Evolutionary conservation across 2,888 invertebrate species (phyloP).

Genomic region (Brassicogethes aeneus): DNA sequence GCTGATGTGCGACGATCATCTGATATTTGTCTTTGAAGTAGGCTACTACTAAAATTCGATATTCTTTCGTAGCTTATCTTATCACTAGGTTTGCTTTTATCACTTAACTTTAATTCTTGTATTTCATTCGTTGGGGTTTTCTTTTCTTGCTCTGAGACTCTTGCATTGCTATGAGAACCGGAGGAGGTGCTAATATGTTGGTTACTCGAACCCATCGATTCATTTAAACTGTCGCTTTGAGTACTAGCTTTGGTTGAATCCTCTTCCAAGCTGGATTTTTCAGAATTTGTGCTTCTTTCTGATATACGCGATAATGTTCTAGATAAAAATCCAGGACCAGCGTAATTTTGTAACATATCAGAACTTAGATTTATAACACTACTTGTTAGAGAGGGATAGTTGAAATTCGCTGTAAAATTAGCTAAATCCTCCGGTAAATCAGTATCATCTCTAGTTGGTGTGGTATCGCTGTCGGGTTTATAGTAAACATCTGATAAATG

Average conservation of each 20-base stretch:
- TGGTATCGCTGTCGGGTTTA: constrained; percentile 42
- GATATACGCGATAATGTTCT: constrained; percentile 79
- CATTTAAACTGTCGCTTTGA: constrained; percentile 74
- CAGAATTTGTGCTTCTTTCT: constrained; percentile 80
- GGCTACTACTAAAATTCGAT: constrained; percentile 30
- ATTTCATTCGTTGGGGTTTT: constrained; percentile 30
- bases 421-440: constrained; percentile 68
- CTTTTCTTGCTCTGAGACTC: constrained; percentile 45
- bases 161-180: constrained; percentile 68
- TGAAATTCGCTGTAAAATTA: constrained; percentile 66
- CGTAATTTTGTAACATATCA: constrained; percentile 52
- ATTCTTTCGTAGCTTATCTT: constrained; percentile 28
- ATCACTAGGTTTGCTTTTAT: constrained; percentile 20
- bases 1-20: constrained; percentile 76
- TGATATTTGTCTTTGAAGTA: constrained; percentile 52
- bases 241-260: constrained; percentile 81
- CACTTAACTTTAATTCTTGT: constrained; percentile 18
- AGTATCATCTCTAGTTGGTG: constrained; percentile 52
- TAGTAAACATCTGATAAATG: constrained; percentile 32
- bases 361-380: constrained; percentile 46
- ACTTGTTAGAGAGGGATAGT: constrained; percentile 56
- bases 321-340: constrained; percentile 54
- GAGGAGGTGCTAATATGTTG: constrained; percentile 80
- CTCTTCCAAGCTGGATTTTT: constrained; percentile 78
- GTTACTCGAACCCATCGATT: constrained; percentile 74